A percentile compares a stretch with the other conserved stretches of the same genome.
These are phyloP conservation scores for Falco novaeseelandiae DNA, from an alignment of 2,797 vertebrate species.

Conservation along the genomic window DNA sequence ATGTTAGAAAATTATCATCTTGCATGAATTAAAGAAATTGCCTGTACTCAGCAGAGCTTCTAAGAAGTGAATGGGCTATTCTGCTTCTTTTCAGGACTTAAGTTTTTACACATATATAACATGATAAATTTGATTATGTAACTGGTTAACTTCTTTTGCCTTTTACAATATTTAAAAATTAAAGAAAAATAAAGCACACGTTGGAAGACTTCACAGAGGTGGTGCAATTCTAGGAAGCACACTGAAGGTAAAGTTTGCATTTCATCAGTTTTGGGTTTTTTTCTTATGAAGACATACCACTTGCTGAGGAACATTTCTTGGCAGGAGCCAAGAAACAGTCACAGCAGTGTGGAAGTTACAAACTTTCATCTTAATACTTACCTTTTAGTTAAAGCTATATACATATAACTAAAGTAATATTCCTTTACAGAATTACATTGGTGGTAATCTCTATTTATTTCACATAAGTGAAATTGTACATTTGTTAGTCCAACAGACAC, in stretches of 20 bases:
- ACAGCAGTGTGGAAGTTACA: background rate
- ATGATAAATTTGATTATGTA: background rate
- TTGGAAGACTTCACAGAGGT: background rate
- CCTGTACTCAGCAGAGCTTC: background rate
- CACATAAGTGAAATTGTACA: background rate
- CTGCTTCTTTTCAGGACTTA: background rate
- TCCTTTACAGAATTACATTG: background rate
- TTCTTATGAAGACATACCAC: background rate
- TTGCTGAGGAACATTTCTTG: background rate
- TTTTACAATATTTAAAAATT: background rate
- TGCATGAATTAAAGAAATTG: background rate
- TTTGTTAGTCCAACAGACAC: background rate
- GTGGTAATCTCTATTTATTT: background rate
- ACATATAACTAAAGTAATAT: background rate
- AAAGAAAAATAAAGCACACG: background rate
- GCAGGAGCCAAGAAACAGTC: background rate
- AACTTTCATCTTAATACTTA: background rate
- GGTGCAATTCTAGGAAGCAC: background rate
- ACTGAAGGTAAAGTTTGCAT: background rate
- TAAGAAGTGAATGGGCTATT: background rate
- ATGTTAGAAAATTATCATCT: background rate
- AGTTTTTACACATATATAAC: background rate
- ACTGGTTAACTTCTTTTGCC: background rate
- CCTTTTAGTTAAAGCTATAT: background rate
- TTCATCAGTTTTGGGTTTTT: background rate